Percentiles rank a stretch among this genome's conserved stretches.
These are phyloP conservation scores for Dryadula phaetusa DNA, from an alignment of 2,888 invertebrate species.

Conservation along the genomic window DNA sequence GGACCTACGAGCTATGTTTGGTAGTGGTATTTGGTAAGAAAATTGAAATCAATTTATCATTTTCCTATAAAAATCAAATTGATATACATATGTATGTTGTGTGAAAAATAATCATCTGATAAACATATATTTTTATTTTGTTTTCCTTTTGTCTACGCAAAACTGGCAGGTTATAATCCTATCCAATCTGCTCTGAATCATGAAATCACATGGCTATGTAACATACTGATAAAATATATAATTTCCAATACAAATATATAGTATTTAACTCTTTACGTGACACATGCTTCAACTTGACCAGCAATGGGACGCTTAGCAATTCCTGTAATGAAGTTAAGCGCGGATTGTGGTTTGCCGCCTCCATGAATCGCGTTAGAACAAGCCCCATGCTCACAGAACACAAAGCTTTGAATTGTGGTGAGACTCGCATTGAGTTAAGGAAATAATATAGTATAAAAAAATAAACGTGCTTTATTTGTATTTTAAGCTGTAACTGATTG, in stretches of 20 bases:
- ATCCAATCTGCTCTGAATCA: too few relatives aligned
- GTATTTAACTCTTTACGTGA: slow-evolving; percentile 68
- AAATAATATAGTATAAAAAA: slow-evolving; percentile 1
- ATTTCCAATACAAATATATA: slow-evolving; percentile 59
- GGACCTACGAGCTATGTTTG: too few relatives aligned
- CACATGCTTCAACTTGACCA: slow-evolving; percentile 62
- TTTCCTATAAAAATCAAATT: too few relatives aligned
- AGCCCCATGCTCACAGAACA: slow-evolving; percentile 47
- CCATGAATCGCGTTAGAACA: slow-evolving; percentile 61
- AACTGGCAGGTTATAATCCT: too few relatives aligned
- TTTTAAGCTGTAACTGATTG: not conserved
- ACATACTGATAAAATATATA: not conserved
- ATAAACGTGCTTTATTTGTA: not conserved
- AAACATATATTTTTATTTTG: too few relatives aligned
- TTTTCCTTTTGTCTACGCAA: too few relatives aligned
- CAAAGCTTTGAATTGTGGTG: slow-evolving; percentile 51
- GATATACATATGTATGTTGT: too few relatives aligned
- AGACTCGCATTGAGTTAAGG: slow-evolving; percentile 38
- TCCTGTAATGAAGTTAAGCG: slow-evolving; percentile 81
- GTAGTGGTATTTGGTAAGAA: too few relatives aligned
- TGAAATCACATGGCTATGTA: not conserved
- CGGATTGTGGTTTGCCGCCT: slow-evolving; percentile 70
- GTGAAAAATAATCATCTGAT: too few relatives aligned
- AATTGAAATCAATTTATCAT: too few relatives aligned
- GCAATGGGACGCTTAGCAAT: slow-evolving; percentile 80